Evolutionary conservation across 2,888 invertebrate genomes (phyloP).

Genomic region (Brachycybe producta): DNA sequence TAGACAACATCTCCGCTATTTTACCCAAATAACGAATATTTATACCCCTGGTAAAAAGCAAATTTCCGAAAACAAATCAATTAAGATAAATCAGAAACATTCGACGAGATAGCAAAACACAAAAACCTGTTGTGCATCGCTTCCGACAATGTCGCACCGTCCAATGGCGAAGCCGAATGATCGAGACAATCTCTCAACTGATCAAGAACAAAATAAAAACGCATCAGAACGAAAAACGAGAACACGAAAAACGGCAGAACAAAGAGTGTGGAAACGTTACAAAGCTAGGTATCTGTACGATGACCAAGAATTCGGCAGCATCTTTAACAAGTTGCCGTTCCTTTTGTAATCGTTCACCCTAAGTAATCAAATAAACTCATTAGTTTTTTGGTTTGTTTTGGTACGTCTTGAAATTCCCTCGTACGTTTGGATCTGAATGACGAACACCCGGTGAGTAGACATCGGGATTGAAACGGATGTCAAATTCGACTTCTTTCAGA

Average conservation of each 20-base stretch:
- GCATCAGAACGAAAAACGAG: background rate
- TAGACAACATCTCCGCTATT: slow-evolving; percentile 62
- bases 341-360: slow-evolving; percentile 52
- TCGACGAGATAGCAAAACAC: slow-evolving; percentile 5
- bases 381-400: background rate
- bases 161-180: slow-evolving; percentile 86
- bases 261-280: slow-evolving; percentile 43
- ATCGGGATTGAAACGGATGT: slow-evolving; percentile 95
- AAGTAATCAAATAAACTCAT: background rate
- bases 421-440: slow-evolving; percentile 55
- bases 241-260: background rate
- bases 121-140: slow-evolving; percentile 64
- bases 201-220: slow-evolving; percentile 19
- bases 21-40: slow-evolving; percentile 94
- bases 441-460: slow-evolving; percentile 89
- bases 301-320: slow-evolving; percentile 85
- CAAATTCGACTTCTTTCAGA: slow-evolving; percentile 87
- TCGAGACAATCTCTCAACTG: slow-evolving; percentile 80
- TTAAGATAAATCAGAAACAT: too few relatives aligned
- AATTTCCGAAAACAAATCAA: slow-evolving; percentile 7
- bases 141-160: slow-evolving; percentile 82
- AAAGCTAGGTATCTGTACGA: slow-evolving; percentile 87
- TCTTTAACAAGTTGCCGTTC: slow-evolving; percentile 86
- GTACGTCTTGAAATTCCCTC: background rate
- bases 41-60: slow-evolving; percentile 52